Evolutionary conservation across 2,113 vertebrate genomes (phyloP).

Genomic region (Clarias magur): DNA sequence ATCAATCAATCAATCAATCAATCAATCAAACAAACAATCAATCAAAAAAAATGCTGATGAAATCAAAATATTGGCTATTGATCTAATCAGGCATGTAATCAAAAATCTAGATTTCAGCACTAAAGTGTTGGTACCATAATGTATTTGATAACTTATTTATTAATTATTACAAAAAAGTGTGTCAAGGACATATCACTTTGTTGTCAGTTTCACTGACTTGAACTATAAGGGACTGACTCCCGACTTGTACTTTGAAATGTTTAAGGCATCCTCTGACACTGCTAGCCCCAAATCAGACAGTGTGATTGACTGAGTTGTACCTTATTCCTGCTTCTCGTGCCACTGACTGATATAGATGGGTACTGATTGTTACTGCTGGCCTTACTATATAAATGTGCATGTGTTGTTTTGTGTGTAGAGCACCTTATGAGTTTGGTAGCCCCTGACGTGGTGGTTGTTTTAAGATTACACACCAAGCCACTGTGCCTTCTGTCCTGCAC

Average conservation of each 20-base stretch:
- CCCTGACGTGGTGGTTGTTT: slow-evolving; percentile 73
- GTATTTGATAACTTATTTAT: slow-evolving; percentile 41
- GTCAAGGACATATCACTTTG: slow-evolving; percentile 43
- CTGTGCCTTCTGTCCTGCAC: slow-evolving; percentile 81
- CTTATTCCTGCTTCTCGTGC: slow-evolving; percentile 27
- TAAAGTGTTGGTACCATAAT: slow-evolving; percentile 29
- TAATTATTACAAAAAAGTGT: slow-evolving; percentile 14
- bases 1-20: slow-evolving; percentile 45
- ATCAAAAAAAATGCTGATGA: slow-evolving; percentile 43
- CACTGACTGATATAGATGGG: slow-evolving; percentile 54
- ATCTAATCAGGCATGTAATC: slow-evolving; percentile 44
- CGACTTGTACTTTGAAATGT: slow-evolving; percentile 10
- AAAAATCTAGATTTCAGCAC: slow-evolving; percentile 25
- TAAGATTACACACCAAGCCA: slow-evolving; percentile 75
- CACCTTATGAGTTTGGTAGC: slow-evolving; percentile 72
- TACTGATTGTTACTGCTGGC: slow-evolving; percentile 60
- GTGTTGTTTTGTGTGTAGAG: slow-evolving; percentile 67
- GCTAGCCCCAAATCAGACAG: slow-evolving; percentile 8
- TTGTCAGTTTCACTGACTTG: slow-evolving; percentile 44
- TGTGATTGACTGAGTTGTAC: slow-evolving; percentile 31
- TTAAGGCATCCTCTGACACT: slow-evolving; percentile 12
- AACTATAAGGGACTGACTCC: slow-evolving; percentile 25
- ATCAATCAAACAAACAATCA: slow-evolving; percentile 14
- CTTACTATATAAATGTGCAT: slow-evolving; percentile 63
- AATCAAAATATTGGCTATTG: not conserved